These are phyloP conservation scores for Formica selysi DNA, from an alignment of 1,140 invertebrate species.

Conservation along the genomic window DNA sequence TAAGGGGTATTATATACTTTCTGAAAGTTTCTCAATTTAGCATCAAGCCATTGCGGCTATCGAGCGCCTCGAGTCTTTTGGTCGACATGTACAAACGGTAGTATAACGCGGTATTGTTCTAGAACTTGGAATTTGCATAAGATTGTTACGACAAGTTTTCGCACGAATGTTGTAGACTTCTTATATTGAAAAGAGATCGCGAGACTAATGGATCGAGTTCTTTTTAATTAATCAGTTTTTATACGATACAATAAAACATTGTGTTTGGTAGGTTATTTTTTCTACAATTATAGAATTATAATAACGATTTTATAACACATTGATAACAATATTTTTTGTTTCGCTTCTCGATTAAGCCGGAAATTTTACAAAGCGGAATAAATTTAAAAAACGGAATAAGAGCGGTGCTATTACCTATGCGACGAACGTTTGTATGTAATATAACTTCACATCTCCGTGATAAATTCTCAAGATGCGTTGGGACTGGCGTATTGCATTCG, in stretches of 20 bases:
- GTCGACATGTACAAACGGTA: conserved; percentile 40
- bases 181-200: background rate
- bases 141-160: background rate
- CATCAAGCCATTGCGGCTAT: conserved; percentile 38
- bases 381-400: background rate
- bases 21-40: conserved; percentile 56
- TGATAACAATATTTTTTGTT: background rate
- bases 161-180: background rate
- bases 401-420: background rate
- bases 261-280: background rate
- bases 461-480: conserved; percentile 36
- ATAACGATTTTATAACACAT: background rate
- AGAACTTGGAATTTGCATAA: conserved; percentile 25
- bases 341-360: background rate
- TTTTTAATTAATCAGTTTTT: background rate
- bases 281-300: background rate
- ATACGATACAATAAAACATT: background rate
- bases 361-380: conserved; percentile 14
- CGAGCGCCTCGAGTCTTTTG: conserved; percentile 38
- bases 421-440: background rate
- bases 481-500: conserved; percentile 52
- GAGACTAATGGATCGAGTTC: background rate
- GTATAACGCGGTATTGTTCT: conserved; percentile 33
- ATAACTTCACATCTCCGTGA: conserved; percentile 10
- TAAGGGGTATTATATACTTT: conserved; percentile 54